Base-by-base conservation (phyloP, 2,113 vertebrate genomes). In the Gila orcuttii region DNA sequence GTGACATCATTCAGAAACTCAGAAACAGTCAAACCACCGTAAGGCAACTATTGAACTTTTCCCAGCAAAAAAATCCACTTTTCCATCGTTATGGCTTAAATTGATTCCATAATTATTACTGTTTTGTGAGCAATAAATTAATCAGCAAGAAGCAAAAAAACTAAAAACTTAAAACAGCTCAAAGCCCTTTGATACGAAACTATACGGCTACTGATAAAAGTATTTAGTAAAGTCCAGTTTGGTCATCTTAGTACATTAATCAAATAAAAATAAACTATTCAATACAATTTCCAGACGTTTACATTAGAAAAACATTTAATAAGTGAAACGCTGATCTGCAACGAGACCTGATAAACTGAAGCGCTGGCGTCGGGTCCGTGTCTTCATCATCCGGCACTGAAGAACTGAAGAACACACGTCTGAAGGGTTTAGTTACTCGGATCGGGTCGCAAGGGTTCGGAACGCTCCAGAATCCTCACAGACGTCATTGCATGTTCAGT, bases 161-260 rank as follows among this genome's bases (percentile, higher is more conserved):
- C 9, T 15, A 15, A 2, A 19, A 15, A 50, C 47, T 15, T 4
- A 50, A 8, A 36, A 66, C 31, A 68, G 31, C 62, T 66, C 25
- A 31, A 66, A 69, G 66, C 68, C 36, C 68, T 71, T 71, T 21
- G 68, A 36, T 21, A 68, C 33, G 64, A 3, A 17, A 71, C 68
- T 39, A 9, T 39, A 2, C 1, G 13, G 66, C 31, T 21, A 9
- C 66, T 69, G 66, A 69, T 6, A 36, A 10, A 69, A 0, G 17
- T 21, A 17, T 60, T n/a, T n/a, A n/a, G 23, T n/a, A 3, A 60
- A 25, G 59, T 69, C 33, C 17, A 36, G 66, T 39, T 71, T 69
- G 66, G 36, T 69, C 66, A 42, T 60, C 59, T 60, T 60, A 60
- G 59, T 25, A 60, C 59, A 60, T 60, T n/a, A 60, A 39, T 71